phyloP scores from a whole-genome alignment of 2,797 vertebrate species.

The Oreochromis grahami region DNA sequence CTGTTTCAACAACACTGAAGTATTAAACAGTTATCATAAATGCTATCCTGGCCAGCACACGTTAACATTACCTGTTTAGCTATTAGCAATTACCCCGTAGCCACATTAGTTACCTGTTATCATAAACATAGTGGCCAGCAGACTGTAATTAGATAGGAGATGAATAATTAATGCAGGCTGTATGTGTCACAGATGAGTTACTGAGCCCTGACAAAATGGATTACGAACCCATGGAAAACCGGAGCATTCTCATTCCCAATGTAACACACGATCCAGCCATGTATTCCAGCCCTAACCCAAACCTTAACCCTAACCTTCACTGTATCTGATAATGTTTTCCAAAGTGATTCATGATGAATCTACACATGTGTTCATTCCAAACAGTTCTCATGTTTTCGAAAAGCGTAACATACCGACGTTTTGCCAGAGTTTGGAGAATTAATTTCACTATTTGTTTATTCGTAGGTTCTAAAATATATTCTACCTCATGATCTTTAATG shows the following conservation, averaged over 20 bases:
- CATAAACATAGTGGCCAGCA: neutral
- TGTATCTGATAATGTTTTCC: neutral
- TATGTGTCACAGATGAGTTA: neutral
- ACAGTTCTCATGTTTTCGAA: neutral
- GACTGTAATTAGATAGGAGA: neutral
- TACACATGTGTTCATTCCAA: neutral
- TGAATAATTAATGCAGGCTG: neutral
- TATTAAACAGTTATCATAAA: neutral
- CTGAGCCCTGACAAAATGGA: neutral
- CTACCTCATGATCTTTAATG: neutral
- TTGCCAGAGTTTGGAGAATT: neutral
- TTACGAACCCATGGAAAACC: neutral
- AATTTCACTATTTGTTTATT: neutral
- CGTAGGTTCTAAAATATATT: neutral
- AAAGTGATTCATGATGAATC: neutral
- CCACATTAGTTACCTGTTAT: neutral
- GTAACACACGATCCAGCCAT: neutral
- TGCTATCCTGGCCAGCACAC: neutral
- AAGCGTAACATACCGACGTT: neutral
- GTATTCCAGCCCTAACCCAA: neutral
- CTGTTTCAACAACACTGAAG: neutral
- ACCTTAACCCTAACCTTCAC: neutral
- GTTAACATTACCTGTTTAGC: neutral
- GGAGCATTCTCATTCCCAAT: neutral
- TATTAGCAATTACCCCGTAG: neutral